Conservation (phyloP, 2,888 invertebrate genomes). For the Corbicula japonica region DNA sequence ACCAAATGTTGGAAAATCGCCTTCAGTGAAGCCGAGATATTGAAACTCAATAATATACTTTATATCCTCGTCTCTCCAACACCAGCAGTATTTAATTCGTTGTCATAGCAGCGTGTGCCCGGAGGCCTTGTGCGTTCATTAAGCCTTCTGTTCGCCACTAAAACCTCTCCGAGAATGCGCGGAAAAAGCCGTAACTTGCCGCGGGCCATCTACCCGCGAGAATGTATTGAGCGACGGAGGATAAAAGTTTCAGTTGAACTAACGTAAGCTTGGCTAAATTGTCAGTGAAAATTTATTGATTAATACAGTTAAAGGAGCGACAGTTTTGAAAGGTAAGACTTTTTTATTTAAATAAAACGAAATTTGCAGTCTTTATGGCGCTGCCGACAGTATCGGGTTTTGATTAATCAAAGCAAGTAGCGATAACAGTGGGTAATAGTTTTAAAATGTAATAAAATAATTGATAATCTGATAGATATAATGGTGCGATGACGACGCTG, state of each 20-base stretch:
- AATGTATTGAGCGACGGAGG: constrained; percentile 44
- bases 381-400: too few species aligned
- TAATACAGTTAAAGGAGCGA: too few species aligned
- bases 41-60: constrained; percentile 63
- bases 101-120: constrained; percentile 57
- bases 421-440: too few species aligned
- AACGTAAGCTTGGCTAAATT: constrained; percentile 9
- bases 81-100: constrained; percentile 61
- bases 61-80: constrained; percentile 55
- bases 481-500: too few species aligned
- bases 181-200: constrained; percentile 65
- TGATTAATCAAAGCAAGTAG: too few species aligned
- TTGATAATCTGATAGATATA: too few species aligned
- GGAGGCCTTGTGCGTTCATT: constrained; percentile 52
- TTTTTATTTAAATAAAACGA: too few species aligned
- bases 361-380: too few species aligned
- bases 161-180: constrained; percentile 63
- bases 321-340: background rate
- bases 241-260: constrained; percentile 35
- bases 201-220: constrained; percentile 49
- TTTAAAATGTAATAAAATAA: too few species aligned
- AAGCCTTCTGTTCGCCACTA: constrained; percentile 49
- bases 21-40: constrained; percentile 44
- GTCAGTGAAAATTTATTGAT: too few species aligned
- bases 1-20: constrained; percentile 33